Percentiles rank a stretch among this genome's conserved stretches.
Evolutionary conservation across 2,888 invertebrate genomes (phyloP).

Genomic region (Drosophila kokeensis): DNA sequence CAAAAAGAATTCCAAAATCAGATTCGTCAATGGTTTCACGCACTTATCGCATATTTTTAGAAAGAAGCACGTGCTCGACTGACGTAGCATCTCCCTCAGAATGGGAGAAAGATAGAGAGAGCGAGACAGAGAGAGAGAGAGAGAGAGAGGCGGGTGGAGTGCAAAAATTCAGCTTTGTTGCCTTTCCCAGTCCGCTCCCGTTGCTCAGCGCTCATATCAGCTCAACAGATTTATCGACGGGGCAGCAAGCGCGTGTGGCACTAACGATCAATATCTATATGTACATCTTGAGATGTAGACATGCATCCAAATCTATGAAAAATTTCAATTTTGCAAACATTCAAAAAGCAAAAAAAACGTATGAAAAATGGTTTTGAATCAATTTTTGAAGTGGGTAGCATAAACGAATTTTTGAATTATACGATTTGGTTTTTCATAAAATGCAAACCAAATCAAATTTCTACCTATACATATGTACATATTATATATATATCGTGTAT

Average conservation of each 20-base stretch:
- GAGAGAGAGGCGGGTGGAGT: no score
- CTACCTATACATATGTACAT: constrained; percentile 2
- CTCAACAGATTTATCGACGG: constrained; percentile 52
- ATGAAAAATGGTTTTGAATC: constrained; percentile 35
- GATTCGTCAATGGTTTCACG: constrained; percentile 47
- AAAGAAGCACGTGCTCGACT: constrained; percentile 61
- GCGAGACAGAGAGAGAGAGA: neutral
- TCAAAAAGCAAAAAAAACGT: neutral
- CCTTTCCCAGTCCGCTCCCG: neutral
- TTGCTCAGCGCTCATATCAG: neutral
- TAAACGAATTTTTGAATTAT: constrained; percentile 18
- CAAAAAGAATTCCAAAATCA: constrained; percentile 35
- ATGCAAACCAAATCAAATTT: constrained; percentile 31
- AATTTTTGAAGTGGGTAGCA: constrained; percentile 32
- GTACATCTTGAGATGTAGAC: constrained; percentile 5
- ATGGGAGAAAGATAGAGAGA: neutral
- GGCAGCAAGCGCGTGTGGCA: constrained; percentile 61
- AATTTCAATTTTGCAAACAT: constrained; percentile 32
- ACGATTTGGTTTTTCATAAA: constrained; percentile 8
- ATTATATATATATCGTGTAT: constrained; percentile 13
- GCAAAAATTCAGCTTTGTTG: constrained; percentile 13
- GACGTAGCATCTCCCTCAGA: constrained; percentile 27
- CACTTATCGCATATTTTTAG: constrained; percentile 70
- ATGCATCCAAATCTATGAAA: constrained; percentile 28
- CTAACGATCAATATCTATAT: constrained; percentile 16